phyloP scores from a whole-genome alignment of 2,113 vertebrate species.

The Pterocles gutturalis region DNA sequence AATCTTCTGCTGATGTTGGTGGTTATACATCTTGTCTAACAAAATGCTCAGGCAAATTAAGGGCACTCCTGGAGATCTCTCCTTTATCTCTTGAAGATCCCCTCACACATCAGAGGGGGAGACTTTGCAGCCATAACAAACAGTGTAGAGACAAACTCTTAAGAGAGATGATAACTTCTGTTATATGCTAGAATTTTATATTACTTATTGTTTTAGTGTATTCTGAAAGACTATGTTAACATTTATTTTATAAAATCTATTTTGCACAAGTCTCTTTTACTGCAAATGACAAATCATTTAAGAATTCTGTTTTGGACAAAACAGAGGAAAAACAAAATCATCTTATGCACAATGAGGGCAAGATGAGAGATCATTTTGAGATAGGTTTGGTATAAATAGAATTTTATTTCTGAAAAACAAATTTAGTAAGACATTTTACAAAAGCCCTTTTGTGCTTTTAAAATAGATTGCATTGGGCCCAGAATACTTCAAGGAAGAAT shows the following conservation, averaged over 20 bases:
- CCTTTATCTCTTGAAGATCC: conserved; percentile 24
- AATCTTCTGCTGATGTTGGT: background rate
- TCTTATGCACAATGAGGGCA: background rate
- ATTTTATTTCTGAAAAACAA: background rate
- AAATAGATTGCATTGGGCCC: background rate
- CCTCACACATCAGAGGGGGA: background rate
- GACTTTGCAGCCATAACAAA: background rate
- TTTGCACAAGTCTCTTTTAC: background rate
- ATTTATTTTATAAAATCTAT: background rate
- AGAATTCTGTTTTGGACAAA: background rate
- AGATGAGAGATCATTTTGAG: background rate
- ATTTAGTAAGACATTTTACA: background rate
- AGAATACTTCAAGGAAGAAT: background rate
- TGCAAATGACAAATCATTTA: background rate
- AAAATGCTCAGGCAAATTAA: conserved; percentile 30
- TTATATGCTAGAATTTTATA: background rate
- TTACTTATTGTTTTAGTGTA: background rate
- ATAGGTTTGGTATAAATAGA: background rate
- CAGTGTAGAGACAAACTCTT: background rate
- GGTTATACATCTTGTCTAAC: conserved; percentile 31
- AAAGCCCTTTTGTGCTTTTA: background rate
- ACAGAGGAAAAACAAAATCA: background rate
- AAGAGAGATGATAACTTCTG: background rate
- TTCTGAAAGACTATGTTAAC: background rate
- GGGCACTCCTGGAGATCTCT: conserved; percentile 58